Base-by-base conservation (phyloP, 2,113 vertebrate species). In the Cavia aperea region DNA sequence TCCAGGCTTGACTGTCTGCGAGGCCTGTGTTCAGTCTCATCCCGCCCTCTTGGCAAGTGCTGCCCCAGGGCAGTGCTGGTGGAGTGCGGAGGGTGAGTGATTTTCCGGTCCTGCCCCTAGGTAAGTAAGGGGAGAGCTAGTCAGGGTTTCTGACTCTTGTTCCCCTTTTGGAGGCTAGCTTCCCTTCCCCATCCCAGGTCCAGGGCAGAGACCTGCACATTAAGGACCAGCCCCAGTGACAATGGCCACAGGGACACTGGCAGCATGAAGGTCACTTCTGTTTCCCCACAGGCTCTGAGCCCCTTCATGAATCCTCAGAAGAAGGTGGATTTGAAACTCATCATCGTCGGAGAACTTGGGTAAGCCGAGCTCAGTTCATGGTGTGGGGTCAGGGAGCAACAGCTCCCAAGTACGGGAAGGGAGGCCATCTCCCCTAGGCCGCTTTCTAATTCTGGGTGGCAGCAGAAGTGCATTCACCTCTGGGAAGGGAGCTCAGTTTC, bases 271-370 rank as follows among this genome's bases (percentile, higher is more conserved):
- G 82, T 54, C 12, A 63, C 58, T 49, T 84, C 75, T 95, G 73
- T 77, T 51, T 94, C 89, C 68, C 81, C 84, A 31, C 93, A 97
- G 97, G 36, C 49, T 88, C 89, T 14, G 97, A 70, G 63, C 24
- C 92, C 0, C 73, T 91, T 96, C 96, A 98, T 98, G 98, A 97
- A 97, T 91, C 94, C 98, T 92, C 97, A 60, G 93, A 98, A 98
- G 96, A 98, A 97, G 93, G 97, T 98, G 93, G 98, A 98, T 94
- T 93, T 98, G 97, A 98, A 98, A 78, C 98, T 98, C 88, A 98
- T 98, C 93, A 98, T 98, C 93, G 97, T 98, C 0, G 98, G 98
- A 90, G 97, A 98, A 26, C 92, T 98, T 70, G 98, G 98, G 98
- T 98, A 97, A 97, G 97, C 77, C 86, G 36, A 92, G 70, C 0